Conservation (phyloP, 2,888 invertebrate species). For the Auanema freiburgensis region DNA sequence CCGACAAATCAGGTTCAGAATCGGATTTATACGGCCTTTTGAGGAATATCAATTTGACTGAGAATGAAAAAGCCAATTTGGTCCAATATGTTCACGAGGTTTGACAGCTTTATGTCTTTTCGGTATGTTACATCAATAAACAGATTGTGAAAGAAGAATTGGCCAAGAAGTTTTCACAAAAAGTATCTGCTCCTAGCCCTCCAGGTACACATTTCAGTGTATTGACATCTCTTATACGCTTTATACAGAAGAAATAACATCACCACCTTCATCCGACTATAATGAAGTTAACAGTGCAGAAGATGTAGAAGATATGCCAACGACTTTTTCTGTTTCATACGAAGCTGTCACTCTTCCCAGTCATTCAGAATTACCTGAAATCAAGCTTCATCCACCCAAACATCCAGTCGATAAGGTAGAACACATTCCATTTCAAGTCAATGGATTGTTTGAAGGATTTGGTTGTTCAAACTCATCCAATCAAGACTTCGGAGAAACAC, state of each 20-base stretch:
- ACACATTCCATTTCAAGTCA: conserved; percentile 7
- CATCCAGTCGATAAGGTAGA: conserved; percentile 6
- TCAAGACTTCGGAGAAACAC: conserved; percentile 19
- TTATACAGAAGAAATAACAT: no score
- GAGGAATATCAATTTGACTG: conserved; percentile 34
- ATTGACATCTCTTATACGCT: no score
- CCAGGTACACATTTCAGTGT: no score
- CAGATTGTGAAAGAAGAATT: conserved; percentile 34
- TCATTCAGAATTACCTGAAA: conserved; percentile 9
- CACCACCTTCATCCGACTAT: neutral
- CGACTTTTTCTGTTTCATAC: neutral
- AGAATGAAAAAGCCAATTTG: conserved; percentile 29
- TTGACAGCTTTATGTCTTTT: neutral
- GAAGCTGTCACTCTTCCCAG: no score
- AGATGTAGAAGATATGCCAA: conserved; percentile 2
- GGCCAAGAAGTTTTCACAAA: conserved; percentile 23
- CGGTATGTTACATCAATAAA: neutral
- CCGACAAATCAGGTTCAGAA: conserved; percentile 1
- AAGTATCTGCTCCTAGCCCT: no score
- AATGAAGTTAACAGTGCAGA: neutral
- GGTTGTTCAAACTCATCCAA: neutral
- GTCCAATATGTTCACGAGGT: conserved; percentile 32
- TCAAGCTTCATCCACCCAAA: conserved; percentile 19
- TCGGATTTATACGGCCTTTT: conserved; percentile 21
- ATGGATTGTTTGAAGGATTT: neutral